These are phyloP conservation scores for Phaonia tiefii DNA, from an alignment of 2,888 invertebrate species.

Conservation along the genomic window DNA sequence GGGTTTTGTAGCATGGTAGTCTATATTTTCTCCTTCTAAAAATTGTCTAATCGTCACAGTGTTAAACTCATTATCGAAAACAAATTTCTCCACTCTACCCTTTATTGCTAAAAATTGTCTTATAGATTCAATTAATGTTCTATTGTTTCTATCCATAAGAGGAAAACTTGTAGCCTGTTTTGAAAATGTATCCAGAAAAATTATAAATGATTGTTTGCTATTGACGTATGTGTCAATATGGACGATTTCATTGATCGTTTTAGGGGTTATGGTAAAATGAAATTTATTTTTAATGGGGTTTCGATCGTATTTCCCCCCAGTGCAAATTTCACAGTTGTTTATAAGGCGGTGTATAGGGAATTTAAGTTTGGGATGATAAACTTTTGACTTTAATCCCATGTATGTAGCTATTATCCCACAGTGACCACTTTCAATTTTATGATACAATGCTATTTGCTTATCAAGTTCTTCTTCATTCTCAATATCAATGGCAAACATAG, in stretches of 20 bases:
- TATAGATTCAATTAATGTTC: slow-evolving; percentile 42
- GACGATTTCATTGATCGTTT: slow-evolving; percentile 68
- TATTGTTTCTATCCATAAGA: slow-evolving; percentile 46
- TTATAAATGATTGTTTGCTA: slow-evolving; percentile 67
- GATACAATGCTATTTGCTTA: too few species aligned
- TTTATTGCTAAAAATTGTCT: slow-evolving; percentile 63
- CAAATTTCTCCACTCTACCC: too few species aligned
- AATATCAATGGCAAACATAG: too few species aligned
- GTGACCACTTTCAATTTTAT: too few species aligned
- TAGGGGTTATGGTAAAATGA: slow-evolving; percentile 51
- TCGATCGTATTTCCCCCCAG: too few species aligned
- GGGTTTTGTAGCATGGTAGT: slow-evolving; percentile 51
- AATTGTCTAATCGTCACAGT: slow-evolving; percentile 34
- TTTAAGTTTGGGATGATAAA: too few species aligned
- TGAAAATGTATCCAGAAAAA: slow-evolving; percentile 68
- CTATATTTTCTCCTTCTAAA: slow-evolving; percentile 29
- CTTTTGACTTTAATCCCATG: too few species aligned
- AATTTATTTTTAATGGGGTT: not conserved
- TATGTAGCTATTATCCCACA: too few species aligned
- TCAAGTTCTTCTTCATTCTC: too few species aligned
- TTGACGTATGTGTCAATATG: slow-evolving; percentile 67
- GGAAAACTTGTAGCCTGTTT: slow-evolving; percentile 62
- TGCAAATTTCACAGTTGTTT: too few species aligned
- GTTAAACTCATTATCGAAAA: slow-evolving; percentile 61
- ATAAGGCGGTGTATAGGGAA: too few species aligned